phyloP scores from a whole-genome alignment of 2,797 vertebrate species.

The Enteromius trimaculatus region DNA sequence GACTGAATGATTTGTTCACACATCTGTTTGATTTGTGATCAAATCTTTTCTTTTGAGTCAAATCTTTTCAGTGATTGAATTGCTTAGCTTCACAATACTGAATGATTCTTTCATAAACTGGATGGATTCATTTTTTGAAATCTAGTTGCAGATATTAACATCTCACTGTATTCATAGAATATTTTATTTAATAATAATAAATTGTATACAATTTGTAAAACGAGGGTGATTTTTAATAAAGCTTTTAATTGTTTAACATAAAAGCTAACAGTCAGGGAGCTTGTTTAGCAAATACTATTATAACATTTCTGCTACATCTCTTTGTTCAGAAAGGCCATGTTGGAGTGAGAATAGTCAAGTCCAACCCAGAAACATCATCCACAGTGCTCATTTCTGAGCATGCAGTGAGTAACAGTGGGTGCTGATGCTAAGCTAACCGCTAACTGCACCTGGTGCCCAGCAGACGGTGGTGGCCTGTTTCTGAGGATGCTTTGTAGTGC shows the following conservation, averaged over 20 bases:
- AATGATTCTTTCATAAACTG: neutral
- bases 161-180: neutral
- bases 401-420: conserved; percentile 58
- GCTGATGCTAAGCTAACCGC: conserved; percentile 48
- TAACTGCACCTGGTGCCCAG: conserved; percentile 42
- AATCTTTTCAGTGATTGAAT: neutral
- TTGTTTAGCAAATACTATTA: conserved; percentile 36
- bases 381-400: conserved; percentile 53
- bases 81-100: neutral
- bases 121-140: neutral
- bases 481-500: conserved; percentile 53
- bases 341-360: conserved; percentile 63
- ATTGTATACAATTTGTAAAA: neutral
- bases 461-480: conserved; percentile 38
- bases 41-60: neutral
- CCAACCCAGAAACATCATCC: conserved; percentile 57
- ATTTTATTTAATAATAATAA: neutral
- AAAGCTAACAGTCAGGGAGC: neutral
- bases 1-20: neutral
- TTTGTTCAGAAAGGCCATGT: conserved; percentile 73
- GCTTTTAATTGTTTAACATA: neutral
- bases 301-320: conserved; percentile 64
- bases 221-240: neutral
- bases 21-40: neutral
- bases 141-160: neutral